Conservation (phyloP, 2,113 vertebrate species). For the Nerophis lumbriciformis region DNA sequence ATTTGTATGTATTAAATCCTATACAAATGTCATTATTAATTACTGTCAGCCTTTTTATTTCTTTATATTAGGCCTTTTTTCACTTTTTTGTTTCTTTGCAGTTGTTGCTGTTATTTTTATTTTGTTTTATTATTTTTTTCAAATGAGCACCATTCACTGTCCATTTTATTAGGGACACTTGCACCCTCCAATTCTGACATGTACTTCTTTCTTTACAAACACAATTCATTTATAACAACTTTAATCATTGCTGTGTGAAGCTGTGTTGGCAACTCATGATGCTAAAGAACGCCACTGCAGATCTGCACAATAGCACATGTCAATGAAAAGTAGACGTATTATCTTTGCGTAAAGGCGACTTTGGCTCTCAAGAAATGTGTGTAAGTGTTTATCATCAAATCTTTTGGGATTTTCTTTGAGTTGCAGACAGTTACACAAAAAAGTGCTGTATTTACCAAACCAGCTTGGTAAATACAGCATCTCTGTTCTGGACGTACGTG, state of each 20-base stretch:
- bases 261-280: background rate
- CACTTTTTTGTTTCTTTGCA: background rate
- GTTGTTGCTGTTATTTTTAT: too few relatives aligned
- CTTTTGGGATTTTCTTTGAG: slow-evolving; percentile 35
- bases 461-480: background rate
- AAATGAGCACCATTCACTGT: background rate
- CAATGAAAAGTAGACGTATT: background rate
- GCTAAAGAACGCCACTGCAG: background rate
- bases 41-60: too few relatives aligned
- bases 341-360: background rate
- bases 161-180: background rate
- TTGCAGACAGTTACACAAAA: slow-evolving; percentile 49
- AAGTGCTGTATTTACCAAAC: slow-evolving; percentile 12
- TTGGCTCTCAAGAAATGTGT: background rate
- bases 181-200: background rate
- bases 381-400: slow-evolving; percentile 19
- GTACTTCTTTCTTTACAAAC: background rate
- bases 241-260: background rate
- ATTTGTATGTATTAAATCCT: too few relatives aligned
- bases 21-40: too few relatives aligned
- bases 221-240: background rate
- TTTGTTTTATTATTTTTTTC: too few relatives aligned
- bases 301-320: background rate
- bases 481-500: background rate
- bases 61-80: background rate